phyloP scores from a whole-genome alignment of 2,888 invertebrate species.

The Unio delphinus region DNA sequence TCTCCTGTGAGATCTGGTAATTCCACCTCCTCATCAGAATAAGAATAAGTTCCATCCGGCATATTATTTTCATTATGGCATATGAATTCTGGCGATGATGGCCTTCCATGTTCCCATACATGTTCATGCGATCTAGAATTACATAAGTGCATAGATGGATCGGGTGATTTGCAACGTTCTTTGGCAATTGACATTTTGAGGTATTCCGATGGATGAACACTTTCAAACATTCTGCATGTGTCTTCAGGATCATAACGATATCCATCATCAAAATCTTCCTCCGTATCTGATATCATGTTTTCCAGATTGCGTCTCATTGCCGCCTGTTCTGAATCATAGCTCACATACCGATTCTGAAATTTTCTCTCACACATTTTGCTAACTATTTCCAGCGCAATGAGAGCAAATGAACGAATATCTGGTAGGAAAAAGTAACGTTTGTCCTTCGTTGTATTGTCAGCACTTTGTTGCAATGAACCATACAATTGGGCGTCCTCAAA shows the following conservation, averaged over 20 bases:
- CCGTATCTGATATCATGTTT: slow-evolving; percentile 34
- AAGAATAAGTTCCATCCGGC: too few relatives aligned
- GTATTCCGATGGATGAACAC: slow-evolving; percentile 12
- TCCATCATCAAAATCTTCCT: slow-evolving; percentile 36
- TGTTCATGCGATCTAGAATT: too few relatives aligned
- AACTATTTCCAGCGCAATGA: slow-evolving; percentile 57
- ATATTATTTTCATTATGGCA: too few relatives aligned
- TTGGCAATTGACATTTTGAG: slow-evolving; percentile 4
- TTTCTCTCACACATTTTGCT: slow-evolving; percentile 51
- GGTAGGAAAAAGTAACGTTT: slow-evolving; percentile 59
- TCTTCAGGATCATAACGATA: slow-evolving; percentile 36
- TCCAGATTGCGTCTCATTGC: slow-evolving; percentile 27
- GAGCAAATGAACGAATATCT: slow-evolving; percentile 60
- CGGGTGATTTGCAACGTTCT: slow-evolving; percentile 8
- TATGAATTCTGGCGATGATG: too few relatives aligned
- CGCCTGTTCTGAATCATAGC: slow-evolving; percentile 30
- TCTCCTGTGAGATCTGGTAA: too few relatives aligned
- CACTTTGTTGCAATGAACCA: slow-evolving; percentile 57
- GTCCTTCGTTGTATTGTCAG: slow-evolving; percentile 41
- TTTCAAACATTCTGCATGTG: slow-evolving; percentile 31
- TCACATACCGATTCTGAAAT: slow-evolving; percentile 39
- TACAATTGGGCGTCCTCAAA: slow-evolving; percentile 61
- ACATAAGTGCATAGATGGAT: neutral
- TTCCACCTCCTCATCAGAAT: too few relatives aligned
- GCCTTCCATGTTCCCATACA: too few relatives aligned